Evolutionary conservation across 2,888 invertebrate species (phyloP).

Genomic region (Torymus auratus): DNA sequence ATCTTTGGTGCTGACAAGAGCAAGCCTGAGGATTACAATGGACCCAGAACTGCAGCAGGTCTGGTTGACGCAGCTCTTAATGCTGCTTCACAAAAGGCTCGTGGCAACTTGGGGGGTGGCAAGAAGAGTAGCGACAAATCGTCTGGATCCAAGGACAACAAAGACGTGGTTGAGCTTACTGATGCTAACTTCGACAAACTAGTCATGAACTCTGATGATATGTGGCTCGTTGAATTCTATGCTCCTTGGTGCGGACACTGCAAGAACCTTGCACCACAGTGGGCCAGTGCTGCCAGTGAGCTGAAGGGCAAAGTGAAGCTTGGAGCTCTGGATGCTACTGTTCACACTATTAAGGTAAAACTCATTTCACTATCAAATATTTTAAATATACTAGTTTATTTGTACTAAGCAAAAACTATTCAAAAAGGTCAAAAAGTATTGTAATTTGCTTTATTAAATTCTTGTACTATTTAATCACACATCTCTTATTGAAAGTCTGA

Average conservation of each 20-base stretch:
- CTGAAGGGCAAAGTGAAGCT: constrained; percentile 97
- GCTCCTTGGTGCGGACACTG: constrained; percentile 99
- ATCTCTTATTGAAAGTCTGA: no score
- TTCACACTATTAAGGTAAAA: constrained; percentile 83
- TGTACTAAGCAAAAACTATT: no score
- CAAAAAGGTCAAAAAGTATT: no score
- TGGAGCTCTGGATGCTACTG: constrained; percentile 97
- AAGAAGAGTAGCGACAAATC: constrained; percentile 64
- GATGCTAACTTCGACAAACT: constrained; percentile 96
- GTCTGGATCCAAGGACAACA: constrained; percentile 71
- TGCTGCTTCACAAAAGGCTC: constrained; percentile 86
- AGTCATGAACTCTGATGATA: constrained; percentile 94
- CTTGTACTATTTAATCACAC: no score
- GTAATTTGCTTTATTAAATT: no score
- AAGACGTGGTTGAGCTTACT: constrained; percentile 93
- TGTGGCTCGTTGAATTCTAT: constrained; percentile 98
- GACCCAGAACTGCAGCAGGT: constrained; percentile 89
- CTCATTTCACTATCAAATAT: neutral
- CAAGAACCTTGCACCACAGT: constrained; percentile 96
- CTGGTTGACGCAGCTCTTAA: constrained; percentile 91
- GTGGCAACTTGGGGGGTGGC: constrained; percentile 83
- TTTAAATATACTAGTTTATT: no score
- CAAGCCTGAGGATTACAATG: constrained; percentile 90
- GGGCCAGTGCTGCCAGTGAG: constrained; percentile 95
- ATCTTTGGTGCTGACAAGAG: constrained; percentile 92